phyloP scores from a whole-genome alignment of 2,888 invertebrate genomes.

The Parascotia fuliginaria region DNA sequence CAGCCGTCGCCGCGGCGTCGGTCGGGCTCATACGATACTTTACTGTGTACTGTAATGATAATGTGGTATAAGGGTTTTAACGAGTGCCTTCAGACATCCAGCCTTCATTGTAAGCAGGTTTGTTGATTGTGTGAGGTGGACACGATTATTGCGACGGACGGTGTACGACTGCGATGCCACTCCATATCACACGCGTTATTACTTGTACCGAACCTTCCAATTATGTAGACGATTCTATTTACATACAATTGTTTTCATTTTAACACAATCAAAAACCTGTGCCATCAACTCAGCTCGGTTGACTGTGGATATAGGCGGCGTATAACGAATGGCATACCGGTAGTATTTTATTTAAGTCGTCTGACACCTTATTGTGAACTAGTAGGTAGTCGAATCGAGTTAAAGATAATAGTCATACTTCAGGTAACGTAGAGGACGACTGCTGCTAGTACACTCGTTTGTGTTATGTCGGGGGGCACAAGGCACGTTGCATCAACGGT shows the following conservation, averaged over 20 bases:
- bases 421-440: slow-evolving; percentile 24
- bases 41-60: slow-evolving; percentile 54
- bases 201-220: slow-evolving; percentile 18
- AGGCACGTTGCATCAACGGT: slow-evolving; percentile 74
- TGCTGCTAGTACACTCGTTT: slow-evolving; percentile 34
- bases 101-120: slow-evolving; percentile 80
- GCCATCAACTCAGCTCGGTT: slow-evolving; percentile 47
- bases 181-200: background rate
- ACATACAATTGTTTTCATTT: slow-evolving; percentile 40
- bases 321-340: slow-evolving; percentile 54
- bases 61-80: slow-evolving; percentile 76
- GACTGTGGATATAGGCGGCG: slow-evolving; percentile 49
- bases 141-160: slow-evolving; percentile 43
- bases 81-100: slow-evolving; percentile 84
- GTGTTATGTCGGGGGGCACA: slow-evolving; percentile 65
- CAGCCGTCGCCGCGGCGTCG: slow-evolving; percentile 24
- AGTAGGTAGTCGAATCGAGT: slow-evolving; percentile 22
- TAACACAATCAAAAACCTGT: slow-evolving; percentile 55
- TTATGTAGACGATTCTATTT: slow-evolving; percentile 30
- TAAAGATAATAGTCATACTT: slow-evolving; percentile 28
- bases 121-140: slow-evolving; percentile 72
- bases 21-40: slow-evolving; percentile 45
- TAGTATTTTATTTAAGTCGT: slow-evolving; percentile 52
- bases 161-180: background rate
- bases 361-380: slow-evolving; percentile 35